Evolutionary conservation across 2,797 vertebrate genomes (phyloP).

Genomic region (Adelosebastes latens): DNA sequence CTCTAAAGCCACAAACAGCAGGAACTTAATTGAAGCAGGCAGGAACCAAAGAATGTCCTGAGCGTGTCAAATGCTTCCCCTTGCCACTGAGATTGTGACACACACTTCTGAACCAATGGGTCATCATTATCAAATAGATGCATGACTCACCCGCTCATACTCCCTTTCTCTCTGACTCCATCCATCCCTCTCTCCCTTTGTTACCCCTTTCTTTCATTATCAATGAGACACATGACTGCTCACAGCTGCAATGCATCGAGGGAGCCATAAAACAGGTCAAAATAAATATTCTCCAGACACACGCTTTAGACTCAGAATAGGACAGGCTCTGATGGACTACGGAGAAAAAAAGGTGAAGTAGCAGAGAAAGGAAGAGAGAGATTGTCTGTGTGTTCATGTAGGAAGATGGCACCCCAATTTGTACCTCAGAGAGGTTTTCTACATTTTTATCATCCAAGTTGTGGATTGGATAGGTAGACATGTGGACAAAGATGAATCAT

Average conservation of each 20-base stretch:
- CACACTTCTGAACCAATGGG: slow-evolving; percentile 69
- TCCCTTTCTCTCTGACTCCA: slow-evolving; percentile 1
- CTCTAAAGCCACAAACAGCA: slow-evolving; percentile 78
- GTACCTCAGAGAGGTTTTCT: neutral
- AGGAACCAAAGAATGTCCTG: slow-evolving; percentile 69
- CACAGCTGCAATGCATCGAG: slow-evolving; percentile 59
- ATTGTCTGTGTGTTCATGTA: neutral
- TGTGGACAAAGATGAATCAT: slow-evolving; percentile 25
- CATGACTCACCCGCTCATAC: slow-evolving; percentile 44
- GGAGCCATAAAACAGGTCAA: slow-evolving; percentile 60
- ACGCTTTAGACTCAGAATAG: slow-evolving; percentile 32
- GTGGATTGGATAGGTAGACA: neutral
- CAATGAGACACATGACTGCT: slow-evolving; percentile 71
- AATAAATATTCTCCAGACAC: slow-evolving; percentile 62
- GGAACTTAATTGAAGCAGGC: slow-evolving; percentile 82
- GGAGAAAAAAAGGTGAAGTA: neutral
- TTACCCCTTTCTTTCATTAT: slow-evolving; percentile 62
- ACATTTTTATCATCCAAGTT: slow-evolving; percentile 8
- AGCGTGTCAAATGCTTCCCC: slow-evolving; percentile 63
- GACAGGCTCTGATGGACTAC: slow-evolving; percentile 34
- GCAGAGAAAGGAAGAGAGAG: neutral
- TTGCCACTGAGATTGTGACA: slow-evolving; percentile 50
- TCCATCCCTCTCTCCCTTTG: slow-evolving; percentile 4
- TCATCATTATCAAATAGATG: slow-evolving; percentile 75
- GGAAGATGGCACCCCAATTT: neutral